Percentiles rank a stretch among this genome's conserved stretches.
Evolutionary conservation across 2,113 vertebrate species (phyloP).

Genomic region (Mystacornis crossleyi): DNA sequence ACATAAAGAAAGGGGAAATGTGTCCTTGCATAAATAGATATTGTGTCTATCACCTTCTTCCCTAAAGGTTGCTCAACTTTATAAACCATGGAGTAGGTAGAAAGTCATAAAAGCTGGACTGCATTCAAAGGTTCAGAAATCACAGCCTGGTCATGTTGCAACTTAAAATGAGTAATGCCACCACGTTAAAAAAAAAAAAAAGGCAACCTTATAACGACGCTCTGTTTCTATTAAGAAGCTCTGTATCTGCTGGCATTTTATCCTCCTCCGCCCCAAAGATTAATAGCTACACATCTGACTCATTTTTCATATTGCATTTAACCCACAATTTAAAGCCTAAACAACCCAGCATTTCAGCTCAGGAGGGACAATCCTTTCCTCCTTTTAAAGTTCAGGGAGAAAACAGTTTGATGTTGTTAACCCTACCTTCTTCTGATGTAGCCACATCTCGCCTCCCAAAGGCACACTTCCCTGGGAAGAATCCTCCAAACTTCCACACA

Average conservation of each 20-base stretch:
- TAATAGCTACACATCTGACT: constrained; percentile 61
- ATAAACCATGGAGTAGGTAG: constrained; percentile 68
- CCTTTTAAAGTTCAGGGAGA: neutral
- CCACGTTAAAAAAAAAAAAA: neutral
- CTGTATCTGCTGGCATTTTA: constrained; percentile 55
- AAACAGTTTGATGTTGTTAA: neutral
- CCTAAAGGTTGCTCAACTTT: constrained; percentile 76
- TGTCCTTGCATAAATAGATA: constrained; percentile 85
- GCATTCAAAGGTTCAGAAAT: constrained; percentile 53
- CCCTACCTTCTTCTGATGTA: constrained; percentile 62
- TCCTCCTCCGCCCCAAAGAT: constrained; percentile 58
- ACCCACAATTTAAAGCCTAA: constrained; percentile 50
- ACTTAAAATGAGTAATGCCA: constrained; percentile 43
- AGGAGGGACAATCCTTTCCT: neutral
- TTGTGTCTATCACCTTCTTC: constrained; percentile 83
- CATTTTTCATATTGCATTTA: constrained; percentile 58
- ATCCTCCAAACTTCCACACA: constrained; percentile 42
- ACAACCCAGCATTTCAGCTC: constrained; percentile 21
- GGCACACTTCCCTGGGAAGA: constrained; percentile 50
- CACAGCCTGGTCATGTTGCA: constrained; percentile 43
- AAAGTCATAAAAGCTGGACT: constrained; percentile 65
- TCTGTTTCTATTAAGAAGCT: constrained; percentile 59
- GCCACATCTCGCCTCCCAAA: constrained; percentile 34
- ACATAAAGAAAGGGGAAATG: constrained; percentile 79
- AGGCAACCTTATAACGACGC: constrained; percentile 29